Percentiles rank a stretch among this genome's conserved stretches.
Conservation (phyloP, 2,113 vertebrate species). For the Lipophrys pholis region DNA sequence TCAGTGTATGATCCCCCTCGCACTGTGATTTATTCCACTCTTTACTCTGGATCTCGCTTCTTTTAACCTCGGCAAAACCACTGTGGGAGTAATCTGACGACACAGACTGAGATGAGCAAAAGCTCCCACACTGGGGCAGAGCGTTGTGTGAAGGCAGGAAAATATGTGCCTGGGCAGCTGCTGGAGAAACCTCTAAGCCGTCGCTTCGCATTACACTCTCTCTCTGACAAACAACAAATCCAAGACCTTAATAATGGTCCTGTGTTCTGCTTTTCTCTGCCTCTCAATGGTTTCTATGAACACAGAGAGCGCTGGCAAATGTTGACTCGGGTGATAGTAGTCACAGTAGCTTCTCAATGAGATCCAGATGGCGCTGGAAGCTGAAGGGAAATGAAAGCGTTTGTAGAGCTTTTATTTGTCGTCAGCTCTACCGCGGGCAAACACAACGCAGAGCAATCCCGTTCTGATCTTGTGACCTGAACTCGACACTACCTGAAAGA, state of each 20-base stretch:
- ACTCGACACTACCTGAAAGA: constrained; percentile 6
- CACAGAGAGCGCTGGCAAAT: constrained; percentile 15
- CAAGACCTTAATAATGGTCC: constrained; percentile 18
- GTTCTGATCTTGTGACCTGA: constrained; percentile 21
- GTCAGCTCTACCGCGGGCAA: constrained; percentile 13
- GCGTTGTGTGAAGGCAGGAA: background rate
- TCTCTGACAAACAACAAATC: constrained; percentile 38
- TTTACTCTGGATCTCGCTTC: constrained; percentile 11
- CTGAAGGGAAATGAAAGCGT: constrained; percentile 13
- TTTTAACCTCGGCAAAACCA: constrained; percentile 26
- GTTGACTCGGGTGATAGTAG: constrained; percentile 18
- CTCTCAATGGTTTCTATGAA: constrained; percentile 42
- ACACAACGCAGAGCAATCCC: constrained; percentile 17
- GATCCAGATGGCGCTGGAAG: constrained; percentile 29
- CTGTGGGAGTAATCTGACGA: constrained; percentile 11
- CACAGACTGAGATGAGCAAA: constrained; percentile 19
- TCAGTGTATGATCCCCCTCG: too few relatives aligned
- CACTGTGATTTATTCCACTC: background rate
- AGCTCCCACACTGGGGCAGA: background rate
- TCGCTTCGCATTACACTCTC: constrained; percentile 7
- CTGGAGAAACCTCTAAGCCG: constrained; percentile 19
- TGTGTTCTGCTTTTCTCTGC: background rate
- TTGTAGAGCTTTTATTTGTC: constrained; percentile 19
- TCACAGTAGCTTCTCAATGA: constrained; percentile 22
- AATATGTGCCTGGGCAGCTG: constrained; percentile 33